phyloP scores from a whole-genome alignment of 2,797 vertebrate species.

The Gymnopithys bicolor region DNA sequence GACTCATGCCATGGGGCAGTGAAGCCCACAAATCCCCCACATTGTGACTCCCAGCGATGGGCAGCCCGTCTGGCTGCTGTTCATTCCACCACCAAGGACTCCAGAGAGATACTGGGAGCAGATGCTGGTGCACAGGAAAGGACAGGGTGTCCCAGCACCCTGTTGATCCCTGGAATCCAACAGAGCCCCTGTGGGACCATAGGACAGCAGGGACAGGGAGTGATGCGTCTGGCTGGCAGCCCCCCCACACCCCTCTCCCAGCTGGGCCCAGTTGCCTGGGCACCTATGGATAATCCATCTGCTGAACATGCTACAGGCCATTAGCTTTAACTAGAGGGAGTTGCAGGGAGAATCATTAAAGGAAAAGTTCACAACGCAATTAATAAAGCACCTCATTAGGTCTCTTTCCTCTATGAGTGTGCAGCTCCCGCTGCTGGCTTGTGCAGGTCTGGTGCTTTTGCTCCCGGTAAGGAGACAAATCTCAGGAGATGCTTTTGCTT shows the following conservation, averaged over 20 bases:
- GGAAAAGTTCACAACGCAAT: conserved; percentile 47
- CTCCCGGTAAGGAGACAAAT: not conserved
- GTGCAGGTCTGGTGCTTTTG: not conserved
- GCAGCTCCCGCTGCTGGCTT: not conserved
- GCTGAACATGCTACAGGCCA: conserved; percentile 63
- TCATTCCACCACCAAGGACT: not conserved
- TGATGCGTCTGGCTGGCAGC: not conserved
- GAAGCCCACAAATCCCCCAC: not conserved
- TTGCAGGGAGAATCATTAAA: conserved; percentile 43
- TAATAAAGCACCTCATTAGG: conserved; percentile 68
- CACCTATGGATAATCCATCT: conserved; percentile 43
- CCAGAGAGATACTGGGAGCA: not conserved
- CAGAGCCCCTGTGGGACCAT: not conserved
- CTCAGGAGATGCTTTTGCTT: not conserved
- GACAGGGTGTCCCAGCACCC: not conserved
- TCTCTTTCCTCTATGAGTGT: not conserved
- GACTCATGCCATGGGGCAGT: not conserved
- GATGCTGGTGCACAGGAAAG: accelerated
- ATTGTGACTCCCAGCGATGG: accelerated
- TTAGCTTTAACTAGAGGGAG: conserved; percentile 69
- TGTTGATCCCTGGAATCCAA: not conserved
- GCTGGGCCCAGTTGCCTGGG: not conserved
- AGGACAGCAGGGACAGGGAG: not conserved
- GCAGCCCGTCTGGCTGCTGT: not conserved
- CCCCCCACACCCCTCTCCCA: not conserved